Conservation (phyloP, 2,888 invertebrate species). For the Phengaris alcon region DNA sequence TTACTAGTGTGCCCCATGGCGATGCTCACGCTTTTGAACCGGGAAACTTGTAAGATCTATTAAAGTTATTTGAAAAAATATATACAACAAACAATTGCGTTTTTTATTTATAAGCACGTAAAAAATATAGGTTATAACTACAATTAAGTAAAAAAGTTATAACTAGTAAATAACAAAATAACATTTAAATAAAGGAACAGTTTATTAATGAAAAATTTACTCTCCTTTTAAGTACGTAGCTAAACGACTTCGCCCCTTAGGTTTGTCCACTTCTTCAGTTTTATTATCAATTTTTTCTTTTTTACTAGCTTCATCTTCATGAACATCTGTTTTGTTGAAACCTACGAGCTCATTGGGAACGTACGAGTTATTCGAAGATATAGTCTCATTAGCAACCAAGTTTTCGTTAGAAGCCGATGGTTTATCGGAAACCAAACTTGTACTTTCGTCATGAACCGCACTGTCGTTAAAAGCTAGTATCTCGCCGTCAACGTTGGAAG, state of each 20-base stretch:
- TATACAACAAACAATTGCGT: too few relatives aligned
- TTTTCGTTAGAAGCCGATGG: background rate
- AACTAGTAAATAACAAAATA: too few relatives aligned
- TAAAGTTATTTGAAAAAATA: too few relatives aligned
- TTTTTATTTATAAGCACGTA: too few relatives aligned
- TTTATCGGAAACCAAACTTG: background rate
- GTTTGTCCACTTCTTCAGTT: background rate
- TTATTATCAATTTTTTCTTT: background rate
- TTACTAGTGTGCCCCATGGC: conserved; percentile 35
- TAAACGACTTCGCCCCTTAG: background rate
- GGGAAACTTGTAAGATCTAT: background rate
- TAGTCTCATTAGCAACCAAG: background rate
- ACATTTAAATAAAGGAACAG: too few relatives aligned
- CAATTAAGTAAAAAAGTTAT: too few relatives aligned
- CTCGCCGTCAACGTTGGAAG: background rate
- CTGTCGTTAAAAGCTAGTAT: background rate
- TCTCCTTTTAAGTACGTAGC: background rate
- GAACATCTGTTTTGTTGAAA: background rate
- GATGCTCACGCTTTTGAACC: conserved; percentile 26
- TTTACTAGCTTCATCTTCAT: background rate
- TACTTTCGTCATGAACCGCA: background rate
- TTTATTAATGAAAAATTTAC: background rate
- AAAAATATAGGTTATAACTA: too few relatives aligned
- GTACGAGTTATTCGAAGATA: background rate
- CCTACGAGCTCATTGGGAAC: background rate